Evolutionary conservation across 1,140 invertebrate genomes (phyloP), one percentile per base, ranked within the genome.

Genomic region (Anastrepha ludens): DNA sequence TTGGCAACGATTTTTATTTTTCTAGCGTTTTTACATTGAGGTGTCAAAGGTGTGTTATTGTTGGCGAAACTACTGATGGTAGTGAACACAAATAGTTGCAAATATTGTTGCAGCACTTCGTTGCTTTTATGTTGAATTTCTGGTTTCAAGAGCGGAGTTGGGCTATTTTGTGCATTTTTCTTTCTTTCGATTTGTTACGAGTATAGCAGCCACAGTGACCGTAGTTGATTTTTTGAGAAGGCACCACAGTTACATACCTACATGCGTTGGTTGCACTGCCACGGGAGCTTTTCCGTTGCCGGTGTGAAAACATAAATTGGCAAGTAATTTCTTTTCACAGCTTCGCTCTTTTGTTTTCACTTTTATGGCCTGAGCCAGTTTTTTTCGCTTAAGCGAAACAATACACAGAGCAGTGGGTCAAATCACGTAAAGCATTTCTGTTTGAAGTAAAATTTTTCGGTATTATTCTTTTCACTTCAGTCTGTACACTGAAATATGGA

Each of bases 291-390:
- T 70, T 50, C 20, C 47, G 29, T 87, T 67, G 20, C 41, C 41
- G 65, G 78, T 88, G 86, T 88, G 87, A 87, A 88, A 88, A 70
- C 67, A 70, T 74, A 88, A 87, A 87, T 87, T 87, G 87, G 58
- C 85, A 87, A 87, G 55, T 70, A 87, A 87, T 85, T 67, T 67
- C 65, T 87, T 87, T 81, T 87, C 87, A 85, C 64, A n/a, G 29
- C 64, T 87, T 70, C 41, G 15, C 85, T 60, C 64, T 87, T 70
- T 67, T 87, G 41, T 70, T 67, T 70, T 87, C 64, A 65, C 64
- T 87, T 87, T 87, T 59, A 29, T 87, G 8, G 47, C 58, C 29
- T 60, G 60, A 13, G 17, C 59, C 7, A 3, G 4, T 62, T 29
- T 60, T 62, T 44, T 60, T 64, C 13, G 29, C 29, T 29, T 29